A percentile compares a stretch with the other conserved stretches of the same genome.
Evolutionary conservation across 2,797 vertebrate species (phyloP).

Genomic region (Brachyalestes nurse): DNA sequence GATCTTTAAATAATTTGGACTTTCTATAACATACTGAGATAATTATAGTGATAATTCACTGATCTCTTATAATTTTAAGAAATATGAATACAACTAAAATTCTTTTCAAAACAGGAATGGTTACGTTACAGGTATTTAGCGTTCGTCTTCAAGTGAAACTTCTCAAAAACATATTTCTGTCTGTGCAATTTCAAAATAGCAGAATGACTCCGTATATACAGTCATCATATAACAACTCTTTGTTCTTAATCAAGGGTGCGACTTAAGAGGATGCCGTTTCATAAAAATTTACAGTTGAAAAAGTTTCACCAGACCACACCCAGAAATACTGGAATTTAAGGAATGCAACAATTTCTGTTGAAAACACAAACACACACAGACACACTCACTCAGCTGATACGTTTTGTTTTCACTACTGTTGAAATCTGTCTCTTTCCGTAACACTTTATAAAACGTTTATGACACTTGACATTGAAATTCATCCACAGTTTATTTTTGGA

Average conservation of each 20-base stretch:
- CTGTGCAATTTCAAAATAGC: slow-evolving; percentile 36
- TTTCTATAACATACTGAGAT: slow-evolving; percentile 26
- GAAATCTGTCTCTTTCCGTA: slow-evolving; percentile 9
- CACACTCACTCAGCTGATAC: slow-evolving; percentile 11
- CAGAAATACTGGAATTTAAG: slow-evolving; percentile 40
- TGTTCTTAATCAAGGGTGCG: slow-evolving; percentile 27
- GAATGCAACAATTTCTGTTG: slow-evolving; percentile 37
- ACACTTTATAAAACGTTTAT: slow-evolving; percentile 42
- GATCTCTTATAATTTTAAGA: neutral
- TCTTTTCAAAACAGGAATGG: slow-evolving; percentile 46
- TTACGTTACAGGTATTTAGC: slow-evolving; percentile 23
- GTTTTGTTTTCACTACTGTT: slow-evolving; percentile 21
- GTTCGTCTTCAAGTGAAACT: slow-evolving; percentile 14
- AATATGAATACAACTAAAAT: slow-evolving; percentile 19
- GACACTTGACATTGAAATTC: slow-evolving; percentile 42
- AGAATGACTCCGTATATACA: slow-evolving; percentile 40
- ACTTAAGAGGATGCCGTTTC: slow-evolving; percentile 16
- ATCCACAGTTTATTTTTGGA: slow-evolving; percentile 46
- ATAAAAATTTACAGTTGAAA: slow-evolving; percentile 8
- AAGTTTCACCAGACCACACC: slow-evolving; percentile 26
- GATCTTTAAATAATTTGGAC: slow-evolving; percentile 25
- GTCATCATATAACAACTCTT: slow-evolving; percentile 21
- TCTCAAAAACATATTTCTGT: slow-evolving; percentile 13
- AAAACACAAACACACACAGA: slow-evolving; percentile 43
- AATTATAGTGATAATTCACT: slow-evolving; percentile 18